Percentiles rank a stretch among this genome's conserved stretches.
Evolutionary conservation across 2,888 invertebrate species (phyloP).

Genomic region (Tipula helvola): DNA sequence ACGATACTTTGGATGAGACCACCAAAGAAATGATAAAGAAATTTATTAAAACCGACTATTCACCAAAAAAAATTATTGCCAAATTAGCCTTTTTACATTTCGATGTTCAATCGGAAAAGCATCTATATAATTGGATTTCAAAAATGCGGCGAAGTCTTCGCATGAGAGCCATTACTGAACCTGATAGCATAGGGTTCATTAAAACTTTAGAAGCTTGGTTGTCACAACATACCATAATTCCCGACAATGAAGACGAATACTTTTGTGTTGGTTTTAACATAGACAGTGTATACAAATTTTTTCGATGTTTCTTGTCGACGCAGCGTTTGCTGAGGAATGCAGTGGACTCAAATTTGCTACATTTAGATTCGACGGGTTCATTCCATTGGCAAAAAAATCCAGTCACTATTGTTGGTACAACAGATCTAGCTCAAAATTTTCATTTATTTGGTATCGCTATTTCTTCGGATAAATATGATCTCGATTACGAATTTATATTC

Average conservation of each 20-base stretch:
- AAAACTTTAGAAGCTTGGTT: too few species aligned
- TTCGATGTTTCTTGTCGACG: background rate
- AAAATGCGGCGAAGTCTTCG: too few species aligned
- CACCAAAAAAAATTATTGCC: background rate
- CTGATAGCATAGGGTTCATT: too few species aligned
- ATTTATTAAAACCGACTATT: background rate
- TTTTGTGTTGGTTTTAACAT: background rate
- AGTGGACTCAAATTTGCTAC: background rate
- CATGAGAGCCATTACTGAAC: too few species aligned
- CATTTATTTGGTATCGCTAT: background rate
- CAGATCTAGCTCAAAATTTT: background rate
- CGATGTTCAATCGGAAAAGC: too few species aligned
- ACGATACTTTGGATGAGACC: background rate
- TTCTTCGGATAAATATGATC: background rate
- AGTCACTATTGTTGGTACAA: background rate
- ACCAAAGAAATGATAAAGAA: background rate
- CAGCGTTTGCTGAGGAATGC: background rate
- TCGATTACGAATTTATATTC: background rate
- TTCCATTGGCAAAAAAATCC: background rate
- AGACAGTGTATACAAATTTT: background rate
- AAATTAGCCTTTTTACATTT: background rate
- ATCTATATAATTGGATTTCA: too few species aligned
- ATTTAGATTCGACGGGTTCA: conserved; percentile 15
- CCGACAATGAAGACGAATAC: background rate
- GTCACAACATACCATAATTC: too few species aligned